phyloP scores from a whole-genome alignment of 1,140 invertebrate species.

The Leptinotarsa defecta region DNA sequence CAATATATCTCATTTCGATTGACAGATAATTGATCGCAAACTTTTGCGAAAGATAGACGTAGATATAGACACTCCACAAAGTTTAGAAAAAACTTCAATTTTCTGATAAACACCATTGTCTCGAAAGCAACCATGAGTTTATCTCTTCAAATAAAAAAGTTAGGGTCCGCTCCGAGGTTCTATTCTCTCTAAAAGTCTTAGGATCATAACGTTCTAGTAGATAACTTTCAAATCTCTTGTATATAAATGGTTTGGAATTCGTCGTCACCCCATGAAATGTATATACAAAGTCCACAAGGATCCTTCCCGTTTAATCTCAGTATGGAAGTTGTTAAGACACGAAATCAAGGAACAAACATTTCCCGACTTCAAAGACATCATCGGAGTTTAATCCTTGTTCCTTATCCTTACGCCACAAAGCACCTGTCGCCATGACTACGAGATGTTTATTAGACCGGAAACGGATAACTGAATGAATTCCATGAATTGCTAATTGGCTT shows the following conservation, averaged over 20 bases:
- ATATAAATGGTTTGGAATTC: not conserved
- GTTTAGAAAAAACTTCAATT: too few species aligned
- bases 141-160: too few species aligned
- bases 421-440: conserved; percentile 3
- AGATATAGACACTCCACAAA: too few species aligned
- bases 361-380: conserved; percentile 16
- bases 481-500: conserved; percentile 19
- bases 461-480: conserved; percentile 14
- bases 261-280: not conserved
- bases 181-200: too few species aligned
- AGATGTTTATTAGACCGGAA: conserved; percentile 13
- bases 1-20: too few species aligned
- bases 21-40: too few species aligned
- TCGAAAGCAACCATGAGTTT: too few species aligned
- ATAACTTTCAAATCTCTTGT: too few species aligned
- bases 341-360: conserved; percentile 37
- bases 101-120: too few species aligned
- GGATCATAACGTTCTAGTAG: too few species aligned
- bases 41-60: too few species aligned
- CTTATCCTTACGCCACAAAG: conserved; percentile 8
- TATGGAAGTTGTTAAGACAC: conserved; percentile 34
- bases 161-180: too few species aligned
- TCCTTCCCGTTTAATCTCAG: conserved; percentile 10
- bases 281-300: not conserved
- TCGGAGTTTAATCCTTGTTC: conserved; percentile 16